phyloP scores from a whole-genome alignment of 2,888 invertebrate species.

The Pegoplata infirma region DNA sequence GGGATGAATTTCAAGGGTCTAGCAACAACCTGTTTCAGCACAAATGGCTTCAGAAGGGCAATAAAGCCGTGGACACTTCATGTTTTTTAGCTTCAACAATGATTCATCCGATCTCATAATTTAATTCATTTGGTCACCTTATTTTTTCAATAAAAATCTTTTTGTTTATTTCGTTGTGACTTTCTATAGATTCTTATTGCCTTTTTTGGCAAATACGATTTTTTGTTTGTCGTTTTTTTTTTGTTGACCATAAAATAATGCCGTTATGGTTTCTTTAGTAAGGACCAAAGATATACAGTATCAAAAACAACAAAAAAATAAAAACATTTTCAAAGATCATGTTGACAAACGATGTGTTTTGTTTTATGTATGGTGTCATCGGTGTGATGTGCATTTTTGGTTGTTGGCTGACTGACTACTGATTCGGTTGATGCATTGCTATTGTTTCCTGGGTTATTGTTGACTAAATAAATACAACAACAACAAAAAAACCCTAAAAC shows the following conservation, averaged over 20 bases:
- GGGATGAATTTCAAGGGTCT: too few species aligned
- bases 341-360: conserved; percentile 45
- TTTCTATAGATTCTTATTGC: conserved; percentile 20
- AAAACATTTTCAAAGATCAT: too few species aligned
- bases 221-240: background rate
- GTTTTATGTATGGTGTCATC: conserved; percentile 30
- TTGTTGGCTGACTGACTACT: conserved; percentile 3
- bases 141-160: background rate
- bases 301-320: conserved; percentile 4
- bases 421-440: conserved; percentile 21
- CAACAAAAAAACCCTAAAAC: conserved; percentile 14
- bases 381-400: conserved; percentile 17
- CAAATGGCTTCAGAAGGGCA: too few species aligned
- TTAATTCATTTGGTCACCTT: conserved; percentile 40
- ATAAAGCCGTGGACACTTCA: too few species aligned
- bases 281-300: too few species aligned
- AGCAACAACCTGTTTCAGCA: too few species aligned
- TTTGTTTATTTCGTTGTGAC: background rate
- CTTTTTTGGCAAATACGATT: conserved; percentile 36
- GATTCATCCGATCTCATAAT: too few species aligned
- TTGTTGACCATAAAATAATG: conserved; percentile 14
- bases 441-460: conserved; percentile 2
- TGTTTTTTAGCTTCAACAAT: too few species aligned
- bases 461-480: too few species aligned
- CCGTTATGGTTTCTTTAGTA: conserved; percentile 43